A percentile compares a stretch with the other conserved stretches of the same genome.
phyloP scores from a whole-genome alignment of 2,113 vertebrate species.

The Columba livia region DNA sequence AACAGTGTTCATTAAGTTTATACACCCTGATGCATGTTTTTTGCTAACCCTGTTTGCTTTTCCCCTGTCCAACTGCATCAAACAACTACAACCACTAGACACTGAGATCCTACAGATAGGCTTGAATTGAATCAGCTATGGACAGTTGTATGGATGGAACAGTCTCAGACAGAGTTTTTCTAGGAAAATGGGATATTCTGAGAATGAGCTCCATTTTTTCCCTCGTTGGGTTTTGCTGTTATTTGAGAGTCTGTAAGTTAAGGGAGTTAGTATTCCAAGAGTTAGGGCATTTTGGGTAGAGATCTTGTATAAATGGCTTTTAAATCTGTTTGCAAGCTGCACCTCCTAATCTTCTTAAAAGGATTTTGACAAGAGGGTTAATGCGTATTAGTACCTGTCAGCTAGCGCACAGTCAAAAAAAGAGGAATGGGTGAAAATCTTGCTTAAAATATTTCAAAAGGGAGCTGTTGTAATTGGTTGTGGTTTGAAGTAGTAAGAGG shows the following conservation, averaged over 20 bases:
- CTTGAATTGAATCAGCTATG: not conserved
- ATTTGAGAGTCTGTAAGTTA: not conserved
- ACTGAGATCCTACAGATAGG: not conserved
- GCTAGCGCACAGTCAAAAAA: not conserved
- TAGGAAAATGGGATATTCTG: not conserved
- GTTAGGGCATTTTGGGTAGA: not conserved
- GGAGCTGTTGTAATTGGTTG: not conserved
- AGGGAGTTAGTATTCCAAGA: not conserved
- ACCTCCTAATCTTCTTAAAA: conserved; percentile 45
- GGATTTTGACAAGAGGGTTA: conserved; percentile 43
- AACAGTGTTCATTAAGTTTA: not conserved
- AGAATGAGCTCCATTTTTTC: not conserved
- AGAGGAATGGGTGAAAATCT: conserved; percentile 2
- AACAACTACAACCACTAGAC: not conserved
- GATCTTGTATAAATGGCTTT: not conserved
- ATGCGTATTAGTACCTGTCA: conserved; percentile 41
- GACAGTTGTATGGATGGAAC: not conserved
- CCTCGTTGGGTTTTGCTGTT: not conserved
- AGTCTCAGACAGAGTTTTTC: not conserved
- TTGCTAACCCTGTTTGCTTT: not conserved
- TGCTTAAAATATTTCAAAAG: conserved; percentile 13
- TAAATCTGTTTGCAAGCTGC: conserved; percentile 9
- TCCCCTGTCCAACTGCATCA: not conserved
- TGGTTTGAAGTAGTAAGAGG: conserved; percentile 6
- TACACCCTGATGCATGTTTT: not conserved